Evolutionary conservation across 2,797 vertebrate genomes (phyloP).

Genomic region (Bufotes viridis): DNA sequence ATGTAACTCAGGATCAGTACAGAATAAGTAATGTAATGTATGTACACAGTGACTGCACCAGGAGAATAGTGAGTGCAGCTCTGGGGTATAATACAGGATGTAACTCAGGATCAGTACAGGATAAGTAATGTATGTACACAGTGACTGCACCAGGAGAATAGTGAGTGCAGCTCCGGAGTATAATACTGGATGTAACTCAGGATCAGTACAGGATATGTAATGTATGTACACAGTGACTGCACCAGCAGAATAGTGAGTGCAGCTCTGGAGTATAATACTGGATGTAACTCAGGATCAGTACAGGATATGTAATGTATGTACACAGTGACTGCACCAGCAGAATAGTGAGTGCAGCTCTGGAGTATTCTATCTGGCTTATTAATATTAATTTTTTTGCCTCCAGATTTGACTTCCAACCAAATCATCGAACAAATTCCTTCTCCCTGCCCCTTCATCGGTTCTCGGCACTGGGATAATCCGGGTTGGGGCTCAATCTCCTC

Average conservation of each 20-base stretch:
- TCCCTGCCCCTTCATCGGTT: neutral
- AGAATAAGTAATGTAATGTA: neutral
- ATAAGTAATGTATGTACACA: neutral
- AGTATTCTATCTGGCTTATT: neutral
- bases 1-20: neutral
- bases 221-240: neutral
- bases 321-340: too few relatives aligned
- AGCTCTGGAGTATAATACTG: too few relatives aligned
- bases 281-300: neutral
- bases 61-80: neutral
- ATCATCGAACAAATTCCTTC: conserved; percentile 6
- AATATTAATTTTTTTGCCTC: neutral
- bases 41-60: neutral
- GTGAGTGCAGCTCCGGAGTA: neutral
- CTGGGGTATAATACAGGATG: too few relatives aligned
- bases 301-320: neutral
- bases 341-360: too few relatives aligned
- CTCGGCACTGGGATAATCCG: neutral
- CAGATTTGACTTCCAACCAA: neutral
- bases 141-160: neutral
- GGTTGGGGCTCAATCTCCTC: neutral
- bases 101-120: neutral
- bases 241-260: neutral
- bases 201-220: neutral
- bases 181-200: neutral